These are phyloP conservation scores for Alloscopus bannaensis DNA, from an alignment of 2,888 invertebrate species.

Conservation along the genomic window DNA sequence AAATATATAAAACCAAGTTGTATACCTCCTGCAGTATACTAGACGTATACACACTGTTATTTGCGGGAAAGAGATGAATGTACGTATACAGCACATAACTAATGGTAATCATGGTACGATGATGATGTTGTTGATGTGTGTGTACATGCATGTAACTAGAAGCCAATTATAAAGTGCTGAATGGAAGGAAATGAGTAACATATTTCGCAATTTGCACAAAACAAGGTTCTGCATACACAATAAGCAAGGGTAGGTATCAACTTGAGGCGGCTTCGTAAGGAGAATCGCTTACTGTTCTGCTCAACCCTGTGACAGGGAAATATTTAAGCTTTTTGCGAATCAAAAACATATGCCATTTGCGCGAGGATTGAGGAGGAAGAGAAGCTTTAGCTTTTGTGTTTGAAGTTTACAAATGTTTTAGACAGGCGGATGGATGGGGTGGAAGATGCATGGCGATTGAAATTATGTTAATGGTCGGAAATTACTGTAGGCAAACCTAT, in stretches of 20 bases:
- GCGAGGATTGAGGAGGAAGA: no score
- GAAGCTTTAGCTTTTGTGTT: no score
- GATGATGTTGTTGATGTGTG: slow-evolving; percentile 22
- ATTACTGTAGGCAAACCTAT: slow-evolving; percentile 53
- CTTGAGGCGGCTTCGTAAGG: no score
- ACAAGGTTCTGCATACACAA: slow-evolving; percentile 46
- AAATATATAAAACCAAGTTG: slow-evolving; percentile 5
- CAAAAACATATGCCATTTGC: no score
- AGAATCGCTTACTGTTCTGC: no score
- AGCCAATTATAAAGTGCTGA: slow-evolving; percentile 48
- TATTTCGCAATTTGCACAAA: slow-evolving; percentile 56
- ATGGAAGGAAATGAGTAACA: slow-evolving; percentile 39
- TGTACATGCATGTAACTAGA: slow-evolving; percentile 41
- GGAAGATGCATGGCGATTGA: slow-evolving; percentile 36
- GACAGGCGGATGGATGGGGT: slow-evolving; percentile 8
- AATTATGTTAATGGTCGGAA: slow-evolving; percentile 62
- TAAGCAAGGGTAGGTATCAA: slow-evolving; percentile 1
- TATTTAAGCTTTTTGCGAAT: no score
- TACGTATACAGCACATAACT: background rate
- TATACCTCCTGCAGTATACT: no score
- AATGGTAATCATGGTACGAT: slow-evolving; percentile 15
- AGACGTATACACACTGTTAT: no score
- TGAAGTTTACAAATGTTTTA: slow-evolving; percentile 26
- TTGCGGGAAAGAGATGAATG: background rate
- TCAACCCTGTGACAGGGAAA: no score